Base-by-base conservation (phyloP, 2,797 vertebrate species). In the Buphagus erythrorhynchus region DNA sequence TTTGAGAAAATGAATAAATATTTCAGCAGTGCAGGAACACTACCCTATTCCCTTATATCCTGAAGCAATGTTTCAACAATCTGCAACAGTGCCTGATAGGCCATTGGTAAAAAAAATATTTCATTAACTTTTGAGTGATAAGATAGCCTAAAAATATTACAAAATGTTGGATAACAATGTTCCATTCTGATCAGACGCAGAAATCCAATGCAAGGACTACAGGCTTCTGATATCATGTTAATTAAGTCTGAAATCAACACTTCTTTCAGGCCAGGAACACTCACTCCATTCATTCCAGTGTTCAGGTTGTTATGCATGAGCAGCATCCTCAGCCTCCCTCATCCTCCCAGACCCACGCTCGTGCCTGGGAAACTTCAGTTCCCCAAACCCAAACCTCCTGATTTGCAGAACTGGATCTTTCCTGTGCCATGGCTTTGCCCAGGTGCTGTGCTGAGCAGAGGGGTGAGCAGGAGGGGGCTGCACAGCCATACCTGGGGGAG, bases 401-500 rank as follows among this genome's bases (percentile, higher is more conserved):
- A 28, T 88, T 38, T 62, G 38, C 86, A 54, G 22, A 36, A 7
- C 33, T 16, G 42, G 9, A n/a, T 84, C 42, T 6, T 29, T 33
- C 26, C n/a, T 4, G 31, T 1, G 8, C 4, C 68, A 10, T 3
- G 31, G 21, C 54, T 75, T 29, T 45, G 38, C 33, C 43, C 22
- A 38, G 45, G 66, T 0, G 7, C 3, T 78, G 88, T 24, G 43
- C 86, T 42, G 49, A 78, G 51, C n/a, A 67, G 72, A 51, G 52
- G 13, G 45, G n/a, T 0, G 13, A 68, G 66, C 40, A 35, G 6
- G 65, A 28, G 71, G 42, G 74, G 59, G 75, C 69, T 62, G 67
- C 46, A 69, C 72, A 58, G 42, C 74, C 96, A 8, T 79, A 99
- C 99, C 99, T 98, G 98, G 98, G 19, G 99, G 99, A 7, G 99